Percentiles rank a stretch among this genome's conserved stretches.
These are phyloP conservation scores for Adelphocoris suturalis DNA, from an alignment of 2,888 invertebrate genomes.

Conservation along the genomic window DNA sequence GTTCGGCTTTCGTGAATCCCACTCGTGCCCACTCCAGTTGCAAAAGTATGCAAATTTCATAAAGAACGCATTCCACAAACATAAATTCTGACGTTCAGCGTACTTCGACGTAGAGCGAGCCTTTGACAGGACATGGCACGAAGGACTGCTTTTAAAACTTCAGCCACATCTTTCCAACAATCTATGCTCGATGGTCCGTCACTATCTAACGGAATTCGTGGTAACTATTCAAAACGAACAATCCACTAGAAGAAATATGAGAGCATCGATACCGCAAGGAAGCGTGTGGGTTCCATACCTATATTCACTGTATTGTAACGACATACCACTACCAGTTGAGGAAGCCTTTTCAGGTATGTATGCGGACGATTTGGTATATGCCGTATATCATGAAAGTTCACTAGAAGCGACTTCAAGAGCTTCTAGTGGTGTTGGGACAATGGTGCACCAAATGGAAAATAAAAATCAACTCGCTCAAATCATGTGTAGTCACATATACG, in stretches of 20 bases:
- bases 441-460: conserved; percentile 18
- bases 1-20: neutral
- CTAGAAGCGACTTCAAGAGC: conserved; percentile 1
- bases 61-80: neutral
- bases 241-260: neutral
- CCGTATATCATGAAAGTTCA: neutral
- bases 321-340: neutral
- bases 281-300: neutral
- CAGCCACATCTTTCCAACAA: conserved; percentile 12
- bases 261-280: neutral
- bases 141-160: conserved; percentile 7
- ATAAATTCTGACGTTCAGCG: neutral
- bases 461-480: too few relatives aligned
- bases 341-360: neutral
- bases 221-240: neutral
- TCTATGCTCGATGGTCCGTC: neutral
- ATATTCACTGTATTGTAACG: neutral
- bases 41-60: neutral
- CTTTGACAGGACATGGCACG: conserved; percentile 46
- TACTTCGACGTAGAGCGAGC: conserved; percentile 32
- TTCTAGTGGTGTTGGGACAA: neutral
- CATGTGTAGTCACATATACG: too few relatives aligned
- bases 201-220: neutral
- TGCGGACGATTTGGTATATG: neutral
- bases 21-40: neutral